A percentile compares a stretch with the other conserved stretches of the same genome.
phyloP scores from a whole-genome alignment of 2,888 invertebrate species.

The Parnassius smintheus region DNA sequence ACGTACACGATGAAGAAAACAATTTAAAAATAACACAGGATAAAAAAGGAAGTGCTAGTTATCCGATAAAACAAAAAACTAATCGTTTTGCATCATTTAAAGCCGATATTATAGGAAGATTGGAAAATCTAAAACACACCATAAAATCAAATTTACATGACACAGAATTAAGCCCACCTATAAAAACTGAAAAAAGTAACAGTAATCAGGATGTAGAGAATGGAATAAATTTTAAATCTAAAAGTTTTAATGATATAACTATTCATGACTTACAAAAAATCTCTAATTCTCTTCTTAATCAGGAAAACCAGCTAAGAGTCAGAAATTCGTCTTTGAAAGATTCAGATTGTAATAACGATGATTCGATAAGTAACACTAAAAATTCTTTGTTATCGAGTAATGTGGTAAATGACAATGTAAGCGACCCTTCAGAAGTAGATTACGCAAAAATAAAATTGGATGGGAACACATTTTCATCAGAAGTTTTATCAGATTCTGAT shows the following conservation, averaged over 20 bases:
- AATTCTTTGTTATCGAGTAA: neutral
- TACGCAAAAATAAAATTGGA: neutral
- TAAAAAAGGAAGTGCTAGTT: neutral
- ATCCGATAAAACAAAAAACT: constrained; percentile 22
- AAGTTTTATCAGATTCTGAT: neutral
- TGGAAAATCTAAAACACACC: constrained; percentile 41
- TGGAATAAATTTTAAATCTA: neutral
- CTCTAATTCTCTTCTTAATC: constrained; percentile 53
- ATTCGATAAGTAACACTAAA: constrained; percentile 21
- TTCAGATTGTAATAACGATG: constrained; percentile 1
- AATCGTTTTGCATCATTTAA: constrained; percentile 38
- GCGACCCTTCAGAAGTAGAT: neutral
- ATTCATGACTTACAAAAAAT: constrained; percentile 56
- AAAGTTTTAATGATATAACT: constrained; percentile 30
- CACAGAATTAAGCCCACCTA: neutral
- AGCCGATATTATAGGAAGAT: constrained; percentile 40
- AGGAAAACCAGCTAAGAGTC: constrained; percentile 26
- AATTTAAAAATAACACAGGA: neutral
- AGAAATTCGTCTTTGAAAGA: neutral
- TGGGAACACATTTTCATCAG: neutral
- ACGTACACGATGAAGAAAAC: neutral
- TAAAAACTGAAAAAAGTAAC: neutral
- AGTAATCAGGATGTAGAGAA: constrained; percentile 1
- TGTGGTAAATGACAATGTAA: constrained; percentile 1
- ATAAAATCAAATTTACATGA: constrained; percentile 21